Evolutionary conservation across 2,888 invertebrate genomes (phyloP).

Genomic region (Drosophila pseudotakahashii): DNA sequence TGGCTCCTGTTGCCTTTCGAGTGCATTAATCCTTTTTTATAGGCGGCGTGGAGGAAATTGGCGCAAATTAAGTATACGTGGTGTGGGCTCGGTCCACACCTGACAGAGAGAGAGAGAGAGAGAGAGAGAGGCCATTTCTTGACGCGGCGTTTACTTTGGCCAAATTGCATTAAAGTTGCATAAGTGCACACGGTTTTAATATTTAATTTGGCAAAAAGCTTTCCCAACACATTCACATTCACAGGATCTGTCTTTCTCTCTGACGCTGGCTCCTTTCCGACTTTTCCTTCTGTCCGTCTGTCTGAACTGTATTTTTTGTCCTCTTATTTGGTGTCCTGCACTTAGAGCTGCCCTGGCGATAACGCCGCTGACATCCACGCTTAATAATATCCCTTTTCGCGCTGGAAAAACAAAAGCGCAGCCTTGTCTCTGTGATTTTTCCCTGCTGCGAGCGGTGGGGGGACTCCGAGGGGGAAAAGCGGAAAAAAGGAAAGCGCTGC

Average conservation of each 20-base stretch:
- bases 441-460: slow-evolving; percentile 32
- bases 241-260: slow-evolving; percentile 14
- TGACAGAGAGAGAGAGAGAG: too few species aligned
- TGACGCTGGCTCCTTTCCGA: background rate
- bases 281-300: slow-evolving; percentile 2
- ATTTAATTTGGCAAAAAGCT: slow-evolving; percentile 81
- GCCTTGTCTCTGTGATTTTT: slow-evolving; percentile 70
- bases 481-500: slow-evolving; percentile 56
- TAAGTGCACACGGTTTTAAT: slow-evolving; percentile 81
- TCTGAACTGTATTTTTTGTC: slow-evolving; percentile 1
- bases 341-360: slow-evolving; percentile 56
- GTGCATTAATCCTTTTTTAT: slow-evolving; percentile 81
- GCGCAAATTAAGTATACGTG: slow-evolving; percentile 69
- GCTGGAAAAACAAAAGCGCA: slow-evolving; percentile 72
- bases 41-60: slow-evolving; percentile 45
- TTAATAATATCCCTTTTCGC: slow-evolving; percentile 71
- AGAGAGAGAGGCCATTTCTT: slow-evolving; percentile 64
- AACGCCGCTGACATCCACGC: slow-evolving; percentile 78
- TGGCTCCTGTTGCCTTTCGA: slow-evolving; percentile 49
- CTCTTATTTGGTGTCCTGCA: slow-evolving; percentile 42
- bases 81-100: slow-evolving; percentile 49
- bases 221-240: slow-evolving; percentile 56
- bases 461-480: background rate
- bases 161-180: slow-evolving; percentile 81
- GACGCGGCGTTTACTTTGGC: slow-evolving; percentile 69